Evolutionary conservation across 2,888 invertebrate genomes (phyloP), one percentile per base, ranked within the genome.

Genomic region (Micoletzkya japonica): DNA sequence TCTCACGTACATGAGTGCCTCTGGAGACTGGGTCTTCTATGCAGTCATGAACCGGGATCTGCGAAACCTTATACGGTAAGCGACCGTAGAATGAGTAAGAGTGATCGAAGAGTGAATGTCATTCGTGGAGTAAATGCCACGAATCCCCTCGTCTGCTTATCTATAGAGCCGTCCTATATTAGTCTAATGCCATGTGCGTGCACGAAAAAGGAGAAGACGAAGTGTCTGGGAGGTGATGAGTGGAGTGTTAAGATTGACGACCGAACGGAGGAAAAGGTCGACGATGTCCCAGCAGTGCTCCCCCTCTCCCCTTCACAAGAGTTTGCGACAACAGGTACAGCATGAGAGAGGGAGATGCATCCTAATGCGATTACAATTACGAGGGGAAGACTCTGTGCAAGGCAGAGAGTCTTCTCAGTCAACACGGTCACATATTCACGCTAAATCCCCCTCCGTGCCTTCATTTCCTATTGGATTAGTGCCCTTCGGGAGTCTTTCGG

Each of bases 21-120:
- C 84, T 7, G 79, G 82, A 20, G 78, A 84, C 70, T 84, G 84
- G 84, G 75, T 84, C 58, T 81, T 84, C 68, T 84, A 84, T 69
- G 83, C 83, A 0, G 84, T 81, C 7, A 79, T 84, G 78, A 84
- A 84, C 67, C 73, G 81, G 66, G 82, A 84, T 70, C 77, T 84
- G 54, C 58, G 84, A 17, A 82, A 82, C 56, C 77, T 84, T 26
- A 84, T 84, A 24, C 73, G 82, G 83, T 83, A 68, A 39, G 36
- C 1, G 57, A 30, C 26, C n/a, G n/a, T n/a, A n/a, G n/a, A n/a
- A n/a, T n/a, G n/a, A n/a, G 20, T 14, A 44, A 44, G 44, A 44
- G 44, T 14, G 20, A 44, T 44, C 44, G 44, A 14, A 44, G 44
- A 44, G 10, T 44, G 44, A 14, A 10, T 14, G 20, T 44, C 20